A percentile compares a stretch with the other conserved stretches of the same genome.
Evolutionary conservation across 2,113 vertebrate species (phyloP).

Genomic region (Panurus biarmicus): DNA sequence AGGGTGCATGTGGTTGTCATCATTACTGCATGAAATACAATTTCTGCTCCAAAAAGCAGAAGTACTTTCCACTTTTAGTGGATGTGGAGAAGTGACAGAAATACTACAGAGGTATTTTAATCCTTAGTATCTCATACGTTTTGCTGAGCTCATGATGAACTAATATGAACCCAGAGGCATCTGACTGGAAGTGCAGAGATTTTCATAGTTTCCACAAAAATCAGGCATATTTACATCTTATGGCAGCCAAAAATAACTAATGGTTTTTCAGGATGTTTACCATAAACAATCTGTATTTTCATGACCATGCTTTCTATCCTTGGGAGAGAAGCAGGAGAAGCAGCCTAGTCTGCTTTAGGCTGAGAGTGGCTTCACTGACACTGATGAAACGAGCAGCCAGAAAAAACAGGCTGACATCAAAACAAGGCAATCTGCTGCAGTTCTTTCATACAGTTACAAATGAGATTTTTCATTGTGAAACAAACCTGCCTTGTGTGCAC

Average conservation of each 20-base stretch:
- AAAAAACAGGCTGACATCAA: constrained; percentile 2
- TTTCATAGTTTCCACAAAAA: background rate
- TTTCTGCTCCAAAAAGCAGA: constrained; percentile 49
- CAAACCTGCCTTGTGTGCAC: background rate
- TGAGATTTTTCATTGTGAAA: background rate
- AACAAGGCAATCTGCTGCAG: constrained; percentile 16
- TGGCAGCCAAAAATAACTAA: background rate
- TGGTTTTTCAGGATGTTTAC: constrained; percentile 9
- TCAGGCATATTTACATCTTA: background rate
- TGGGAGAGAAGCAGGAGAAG: background rate
- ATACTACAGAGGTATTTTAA: background rate
- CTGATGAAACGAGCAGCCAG: background rate
- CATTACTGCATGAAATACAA: background rate
- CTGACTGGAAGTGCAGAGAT: background rate
- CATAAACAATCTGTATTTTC: constrained; percentile 36
- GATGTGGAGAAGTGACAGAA: background rate
- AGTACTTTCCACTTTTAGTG: background rate
- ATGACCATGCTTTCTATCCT: background rate
- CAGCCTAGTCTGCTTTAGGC: background rate
- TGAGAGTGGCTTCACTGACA: background rate
- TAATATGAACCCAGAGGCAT: background rate
- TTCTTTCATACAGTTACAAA: background rate
- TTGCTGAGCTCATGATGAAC: background rate
- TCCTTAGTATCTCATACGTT: background rate
- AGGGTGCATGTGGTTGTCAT: background rate